A percentile compares a stretch with the other conserved stretches of the same genome.
phyloP scores from a whole-genome alignment of 2,113 vertebrate species.

The Scopus umbretta region DNA sequence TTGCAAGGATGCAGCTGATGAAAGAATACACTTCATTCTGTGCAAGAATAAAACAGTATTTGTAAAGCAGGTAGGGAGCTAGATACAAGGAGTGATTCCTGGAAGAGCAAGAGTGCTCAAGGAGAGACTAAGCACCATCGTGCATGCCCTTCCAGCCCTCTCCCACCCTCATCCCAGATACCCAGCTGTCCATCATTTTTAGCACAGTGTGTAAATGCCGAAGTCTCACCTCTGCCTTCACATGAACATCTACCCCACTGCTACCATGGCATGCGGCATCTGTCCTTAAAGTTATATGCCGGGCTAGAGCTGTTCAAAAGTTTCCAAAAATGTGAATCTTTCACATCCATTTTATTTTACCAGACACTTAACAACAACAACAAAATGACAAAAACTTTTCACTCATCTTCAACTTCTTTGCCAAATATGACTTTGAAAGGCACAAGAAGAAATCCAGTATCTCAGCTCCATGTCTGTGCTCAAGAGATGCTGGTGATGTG shows the following conservation, averaged over 20 bases:
- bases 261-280: accelerated
- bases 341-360: neutral
- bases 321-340: neutral
- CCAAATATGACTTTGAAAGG: neutral
- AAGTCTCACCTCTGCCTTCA: neutral
- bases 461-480: neutral
- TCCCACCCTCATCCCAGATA: neutral
- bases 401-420: neutral
- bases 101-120: neutral
- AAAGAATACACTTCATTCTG: neutral
- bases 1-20: neutral
- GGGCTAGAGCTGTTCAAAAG: neutral
- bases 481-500: conserved; percentile 30
- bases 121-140: neutral
- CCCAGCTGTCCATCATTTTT: neutral
- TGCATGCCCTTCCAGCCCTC: neutral
- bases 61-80: neutral
- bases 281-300: neutral
- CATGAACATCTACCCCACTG: neutral
- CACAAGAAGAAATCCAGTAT: neutral
- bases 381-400: neutral
- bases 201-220: neutral
- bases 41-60: neutral
- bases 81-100: neutral
- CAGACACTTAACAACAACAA: neutral